Base-by-base conservation (phyloP, 2,113 vertebrate species). In the Indicator indicator region DNA sequence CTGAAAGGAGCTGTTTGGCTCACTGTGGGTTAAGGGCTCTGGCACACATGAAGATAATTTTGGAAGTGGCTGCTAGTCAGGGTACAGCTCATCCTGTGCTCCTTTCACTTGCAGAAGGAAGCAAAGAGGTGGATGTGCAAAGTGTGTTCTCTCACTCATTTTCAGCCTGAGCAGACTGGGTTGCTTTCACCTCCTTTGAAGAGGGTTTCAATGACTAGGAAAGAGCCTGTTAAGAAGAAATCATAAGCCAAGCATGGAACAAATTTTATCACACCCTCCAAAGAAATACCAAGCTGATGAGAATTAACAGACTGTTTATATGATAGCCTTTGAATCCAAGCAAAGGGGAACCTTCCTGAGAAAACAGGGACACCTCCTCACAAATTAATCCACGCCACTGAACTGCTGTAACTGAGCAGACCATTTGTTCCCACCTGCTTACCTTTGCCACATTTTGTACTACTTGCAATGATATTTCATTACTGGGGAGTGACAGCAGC, bases 381-480 rank as follows among this genome's bases (percentile, higher is more conserved):
- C 69, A 69, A 33, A 86, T 86, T 77, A 94, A 93, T 94, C 85
- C 88, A 88, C 91, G 79, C 38, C 65, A 89, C 81, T 0, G 1
- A 80, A 33, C 85, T 81, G 60, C 79, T 88, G 27, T 72, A 54
- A 71, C 58, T 55, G 89, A 74, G 86, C 74, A 76, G 75, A 55
- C 68, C 7, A 2, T 90, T 94, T 85, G 93, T 77, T 63, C 93
- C 89, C 87, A 88, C 10, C 91, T 91, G 87, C 88, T 95, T 95
- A 88, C 94, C 89, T 97, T 91, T 81, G 72, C 85, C 82, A 58
- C 88, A 42, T 94, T 95, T 96, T 91, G 91, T 95, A 90, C 91
- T 91, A 88, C 93, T 82, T 95, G 89, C 91, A 89, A 95, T 69
- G 94, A 93, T 91, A 93, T 86, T 97, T 97, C 85, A 96, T 96